Evolutionary conservation across 2,888 invertebrate species (phyloP).

Genomic region (Amblyteles armatorius): DNA sequence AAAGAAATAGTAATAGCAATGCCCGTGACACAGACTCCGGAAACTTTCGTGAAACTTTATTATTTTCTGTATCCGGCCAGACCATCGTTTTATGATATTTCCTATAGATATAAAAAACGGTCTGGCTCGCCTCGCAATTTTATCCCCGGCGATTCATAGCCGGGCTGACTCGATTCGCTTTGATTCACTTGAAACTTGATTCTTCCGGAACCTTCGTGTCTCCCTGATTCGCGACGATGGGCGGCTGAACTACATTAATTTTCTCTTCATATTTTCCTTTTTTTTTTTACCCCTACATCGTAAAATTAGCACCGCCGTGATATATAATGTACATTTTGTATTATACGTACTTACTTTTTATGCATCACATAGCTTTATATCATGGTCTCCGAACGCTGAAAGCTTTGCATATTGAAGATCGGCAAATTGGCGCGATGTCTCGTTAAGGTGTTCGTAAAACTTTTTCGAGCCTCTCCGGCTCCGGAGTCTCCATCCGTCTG

Average conservation of each 20-base stretch:
- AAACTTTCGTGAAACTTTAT: neutral
- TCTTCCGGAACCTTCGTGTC: slow-evolving; percentile 34
- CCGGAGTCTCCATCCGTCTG: neutral
- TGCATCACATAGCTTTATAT: slow-evolving; percentile 9
- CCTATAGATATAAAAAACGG: neutral
- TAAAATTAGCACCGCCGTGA: neutral
- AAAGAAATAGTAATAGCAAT: neutral
- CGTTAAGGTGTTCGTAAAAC: slow-evolving; percentile 48
- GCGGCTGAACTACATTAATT: slow-evolving; percentile 54
- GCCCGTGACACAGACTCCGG: neutral
- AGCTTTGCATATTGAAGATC: slow-evolving; percentile 25
- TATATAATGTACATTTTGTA: slow-evolving; percentile 22
- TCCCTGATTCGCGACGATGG: slow-evolving; percentile 32
- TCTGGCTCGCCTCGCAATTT: slow-evolving; percentile 17
- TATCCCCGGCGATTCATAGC: slow-evolving; percentile 22
- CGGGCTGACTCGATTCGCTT: slow-evolving; percentile 42
- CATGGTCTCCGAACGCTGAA: slow-evolving; percentile 10
- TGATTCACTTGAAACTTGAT: slow-evolving; percentile 57
- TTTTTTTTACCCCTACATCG: neutral
- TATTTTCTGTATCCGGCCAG: neutral
- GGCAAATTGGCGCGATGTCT: slow-evolving; percentile 50
- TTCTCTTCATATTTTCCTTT: slow-evolving; percentile 5
- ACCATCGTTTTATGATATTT: slow-evolving; percentile 23
- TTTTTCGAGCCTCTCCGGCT: slow-evolving; percentile 20
- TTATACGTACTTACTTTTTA: slow-evolving; percentile 21